Evolutionary conservation across 2,797 vertebrate genomes (phyloP).

Genomic region (Leptodactylus fallax): DNA sequence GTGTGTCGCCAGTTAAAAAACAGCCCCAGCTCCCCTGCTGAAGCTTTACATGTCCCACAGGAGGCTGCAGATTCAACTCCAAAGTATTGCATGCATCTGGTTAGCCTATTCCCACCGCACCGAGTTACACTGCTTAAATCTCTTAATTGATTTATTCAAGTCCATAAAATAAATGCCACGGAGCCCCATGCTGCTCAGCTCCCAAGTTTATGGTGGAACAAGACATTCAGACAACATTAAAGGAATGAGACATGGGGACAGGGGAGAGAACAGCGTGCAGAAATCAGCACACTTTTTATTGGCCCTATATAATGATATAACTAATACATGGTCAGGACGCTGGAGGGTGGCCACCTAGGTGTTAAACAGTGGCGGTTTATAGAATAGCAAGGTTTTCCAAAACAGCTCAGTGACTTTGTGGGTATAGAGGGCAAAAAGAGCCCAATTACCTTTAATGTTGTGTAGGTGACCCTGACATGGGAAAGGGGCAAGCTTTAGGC

Average conservation of each 20-base stretch:
- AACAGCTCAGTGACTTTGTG: background rate
- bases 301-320: constrained; percentile 38
- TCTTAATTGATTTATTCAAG: constrained; percentile 61
- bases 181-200: constrained; percentile 59
- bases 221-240: constrained; percentile 30
- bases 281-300: constrained; percentile 52
- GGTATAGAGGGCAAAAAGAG: background rate
- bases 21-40: constrained; percentile 16
- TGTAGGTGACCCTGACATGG: background rate
- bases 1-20: constrained; percentile 38
- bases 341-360: constrained; percentile 43
- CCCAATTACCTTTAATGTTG: background rate
- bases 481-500: background rate
- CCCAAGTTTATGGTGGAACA: constrained; percentile 41
- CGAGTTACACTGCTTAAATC: constrained; percentile 57
- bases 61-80: constrained; percentile 33
- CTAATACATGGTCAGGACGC: constrained; percentile 28
- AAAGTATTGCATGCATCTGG: constrained; percentile 60
- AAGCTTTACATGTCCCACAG: constrained; percentile 51
- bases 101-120: constrained; percentile 48
- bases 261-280: constrained; percentile 7
- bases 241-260: constrained; percentile 13
- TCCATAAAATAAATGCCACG: constrained; percentile 57
- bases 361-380: background rate
- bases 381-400: background rate